Evolutionary conservation across 2,113 vertebrate species (phyloP), one percentile per base, ranked within the genome.

Genomic region (Limanda limanda): DNA sequence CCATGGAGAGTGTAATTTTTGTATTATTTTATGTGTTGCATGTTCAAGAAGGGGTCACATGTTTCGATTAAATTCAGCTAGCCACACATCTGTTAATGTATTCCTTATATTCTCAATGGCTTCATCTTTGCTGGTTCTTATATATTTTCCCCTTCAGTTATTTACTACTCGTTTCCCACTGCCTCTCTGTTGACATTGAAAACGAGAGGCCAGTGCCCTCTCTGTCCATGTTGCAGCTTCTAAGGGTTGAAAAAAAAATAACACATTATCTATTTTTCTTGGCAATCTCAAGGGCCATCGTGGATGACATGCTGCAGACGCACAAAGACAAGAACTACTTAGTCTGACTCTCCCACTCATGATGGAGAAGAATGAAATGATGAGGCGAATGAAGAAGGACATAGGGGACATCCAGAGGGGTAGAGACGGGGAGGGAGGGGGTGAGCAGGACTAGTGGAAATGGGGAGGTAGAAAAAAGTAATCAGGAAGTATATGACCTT

Each of bases 251-350:
- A 74, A 71, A 74, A 71, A 78, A 52, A 71, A 42, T 25, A 73
- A 3, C 14, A 51, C 14, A 51, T 17, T 17, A 68, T 85, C 54
- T 58, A 3, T 87, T 60, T 81, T 67, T 56, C 68, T 70, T 59
- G 27, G 62, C 18, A 65, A 67, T 71, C 80, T 88, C 37, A 74
- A 91, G 90, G 71, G 85, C 68, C 83, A 82, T 89, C 62, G 67
- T 86, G 52, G 74, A 71, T 60, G 72, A 73, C 56, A 54, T 81
- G 60, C 74, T 64, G 72, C 51, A 86, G 71, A 65, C 1, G 13
- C 37, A 74, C 85, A 89, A 90, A 91, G 90, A 93, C 87, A 89
- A 92, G 89, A 78, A 86, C 74, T 90, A 85, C 90, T 93, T 78
- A 78, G 68, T 51, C 66, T 67, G 80, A 84, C 69, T 23, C 66